Evolutionary conservation across 2,797 vertebrate genomes (phyloP).

Genomic region (Silurus aristotelis): DNA sequence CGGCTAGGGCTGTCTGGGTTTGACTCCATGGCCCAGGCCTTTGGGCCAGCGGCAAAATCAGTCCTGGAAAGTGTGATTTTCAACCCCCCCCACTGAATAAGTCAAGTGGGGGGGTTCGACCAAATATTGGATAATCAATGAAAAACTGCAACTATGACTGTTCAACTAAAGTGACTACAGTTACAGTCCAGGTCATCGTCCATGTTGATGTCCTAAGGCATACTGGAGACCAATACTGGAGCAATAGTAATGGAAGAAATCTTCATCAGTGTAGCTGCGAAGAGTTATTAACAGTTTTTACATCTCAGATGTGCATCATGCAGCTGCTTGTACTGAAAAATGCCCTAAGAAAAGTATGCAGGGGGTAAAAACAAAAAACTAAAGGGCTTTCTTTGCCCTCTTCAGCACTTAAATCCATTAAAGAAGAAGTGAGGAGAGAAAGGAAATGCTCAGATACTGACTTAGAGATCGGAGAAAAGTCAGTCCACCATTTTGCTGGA

Average conservation of each 20-base stretch:
- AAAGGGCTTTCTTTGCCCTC: neutral
- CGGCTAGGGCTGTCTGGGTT: conserved; percentile 86
- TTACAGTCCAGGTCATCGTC: conserved; percentile 3
- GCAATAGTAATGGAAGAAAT: neutral
- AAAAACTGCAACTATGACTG: neutral
- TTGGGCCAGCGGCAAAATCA: conserved; percentile 24
- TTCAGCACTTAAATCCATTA: conserved; percentile 27
- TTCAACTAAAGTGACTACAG: conserved; percentile 3
- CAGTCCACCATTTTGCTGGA: conserved; percentile 46
- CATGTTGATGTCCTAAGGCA: neutral
- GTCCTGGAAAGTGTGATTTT: conserved; percentile 51
- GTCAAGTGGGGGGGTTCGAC: conserved; percentile 70
- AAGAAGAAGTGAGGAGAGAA: neutral
- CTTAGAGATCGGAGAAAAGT: conserved; percentile 13
- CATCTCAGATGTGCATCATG: neutral
- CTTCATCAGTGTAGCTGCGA: neutral
- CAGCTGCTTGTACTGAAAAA: neutral
- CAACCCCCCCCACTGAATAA: conserved; percentile 75
- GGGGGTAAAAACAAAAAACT: neutral
- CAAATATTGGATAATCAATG: neutral
- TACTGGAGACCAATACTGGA: neutral
- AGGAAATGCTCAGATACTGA: neutral
- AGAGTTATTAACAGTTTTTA: neutral
- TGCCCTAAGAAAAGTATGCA: neutral
- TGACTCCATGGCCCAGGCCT: conserved; percentile 54